phyloP scores from a whole-genome alignment of 2,797 vertebrate species.

The Tenualosa thibaudeaui region DNA sequence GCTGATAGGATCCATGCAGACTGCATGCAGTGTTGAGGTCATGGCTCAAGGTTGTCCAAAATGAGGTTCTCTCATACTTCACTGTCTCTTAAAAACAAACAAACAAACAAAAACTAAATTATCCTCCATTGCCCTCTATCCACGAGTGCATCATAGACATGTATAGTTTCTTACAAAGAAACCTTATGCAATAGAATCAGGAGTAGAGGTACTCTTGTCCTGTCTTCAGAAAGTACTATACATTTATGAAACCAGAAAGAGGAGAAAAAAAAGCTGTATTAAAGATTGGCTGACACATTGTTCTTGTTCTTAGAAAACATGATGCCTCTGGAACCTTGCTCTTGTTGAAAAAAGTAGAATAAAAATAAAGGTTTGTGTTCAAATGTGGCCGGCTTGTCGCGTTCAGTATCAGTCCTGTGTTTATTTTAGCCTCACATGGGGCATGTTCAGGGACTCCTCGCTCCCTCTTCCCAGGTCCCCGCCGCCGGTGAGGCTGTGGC shows the following conservation, averaged over 20 bases:
- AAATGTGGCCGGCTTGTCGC: slow-evolving; percentile 7
- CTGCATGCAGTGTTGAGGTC: slow-evolving; percentile 81
- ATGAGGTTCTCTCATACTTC: slow-evolving; percentile 50
- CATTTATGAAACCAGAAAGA: slow-evolving; percentile 49
- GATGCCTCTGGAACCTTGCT: neutral
- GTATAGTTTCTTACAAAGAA: slow-evolving; percentile 62
- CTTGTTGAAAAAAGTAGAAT: slow-evolving; percentile 20
- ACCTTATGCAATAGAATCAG: slow-evolving; percentile 85
- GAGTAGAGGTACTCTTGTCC: slow-evolving; percentile 77
- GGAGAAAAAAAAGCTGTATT: slow-evolving; percentile 39
- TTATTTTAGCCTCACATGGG: slow-evolving; percentile 92
- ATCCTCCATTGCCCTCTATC: slow-evolving; percentile 38
- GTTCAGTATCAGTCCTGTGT: slow-evolving; percentile 41
- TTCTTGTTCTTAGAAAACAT: slow-evolving; percentile 23
- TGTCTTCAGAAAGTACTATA: slow-evolving; percentile 68
- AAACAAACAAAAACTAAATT: slow-evolving; percentile 26
- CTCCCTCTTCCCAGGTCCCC: slow-evolving; percentile 66
- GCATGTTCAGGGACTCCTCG: slow-evolving; percentile 84
- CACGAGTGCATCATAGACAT: slow-evolving; percentile 26
- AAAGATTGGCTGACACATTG: neutral
- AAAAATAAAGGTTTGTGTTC: slow-evolving; percentile 20
- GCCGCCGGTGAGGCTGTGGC: slow-evolving; percentile 73
- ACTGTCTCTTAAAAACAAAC: slow-evolving; percentile 30
- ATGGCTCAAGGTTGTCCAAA: slow-evolving; percentile 64
- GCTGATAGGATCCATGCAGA: slow-evolving; percentile 81